Base-by-base conservation (phyloP, 2,113 vertebrate genomes). In the Cryptotis parvus region DNA sequence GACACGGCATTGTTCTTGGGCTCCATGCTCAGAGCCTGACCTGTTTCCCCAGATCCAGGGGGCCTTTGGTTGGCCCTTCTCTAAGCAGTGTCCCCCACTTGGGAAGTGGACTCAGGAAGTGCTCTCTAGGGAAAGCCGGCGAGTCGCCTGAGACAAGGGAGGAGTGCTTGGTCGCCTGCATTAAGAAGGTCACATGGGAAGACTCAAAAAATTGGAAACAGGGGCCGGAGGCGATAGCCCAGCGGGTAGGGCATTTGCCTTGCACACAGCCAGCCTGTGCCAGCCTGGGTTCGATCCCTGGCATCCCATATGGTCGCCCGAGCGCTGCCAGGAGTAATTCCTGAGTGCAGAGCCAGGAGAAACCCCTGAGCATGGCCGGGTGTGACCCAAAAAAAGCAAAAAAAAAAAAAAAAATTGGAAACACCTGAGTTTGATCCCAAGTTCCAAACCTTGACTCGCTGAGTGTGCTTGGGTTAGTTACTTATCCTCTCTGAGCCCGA, bases 1-100 rank as follows among this genome's bases (percentile, higher is more conserved):
- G 79, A 66, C 24, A 0, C 86, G 84, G 94, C 95, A 95, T 97
- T 97, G 97, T 97, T 93, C 95, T 69, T 65, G 45, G 91, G 85
- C 96, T 94, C 4, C 0, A 49, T 3, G 91, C 6, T 0, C 90
- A 83, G 69, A 63, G 89, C 63, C 5, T 90, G 88, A 84, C 24
- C 73, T 15, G 93, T 79, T 93, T 90, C 41, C 77, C 92, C 89
- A 77, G 0, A 83, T 6, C 70, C 79, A 18, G 2, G 43, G 76
- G 93, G 79, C 75, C 43, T 11, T 33, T 1, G 45, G 52, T 52
- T 1, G 37, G 61, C 45, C 81, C 79, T n/a, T 74, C 41, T 33
- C 77, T 89, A 33, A 90, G 89, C 15, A 83, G 89, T 89, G 75
- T 87, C 79, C 69, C 55, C 18, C 0, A 63, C 1, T 0, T 0